Evolutionary conservation across 2,888 invertebrate species (phyloP).

Genomic region (Mythimna impura): DNA sequence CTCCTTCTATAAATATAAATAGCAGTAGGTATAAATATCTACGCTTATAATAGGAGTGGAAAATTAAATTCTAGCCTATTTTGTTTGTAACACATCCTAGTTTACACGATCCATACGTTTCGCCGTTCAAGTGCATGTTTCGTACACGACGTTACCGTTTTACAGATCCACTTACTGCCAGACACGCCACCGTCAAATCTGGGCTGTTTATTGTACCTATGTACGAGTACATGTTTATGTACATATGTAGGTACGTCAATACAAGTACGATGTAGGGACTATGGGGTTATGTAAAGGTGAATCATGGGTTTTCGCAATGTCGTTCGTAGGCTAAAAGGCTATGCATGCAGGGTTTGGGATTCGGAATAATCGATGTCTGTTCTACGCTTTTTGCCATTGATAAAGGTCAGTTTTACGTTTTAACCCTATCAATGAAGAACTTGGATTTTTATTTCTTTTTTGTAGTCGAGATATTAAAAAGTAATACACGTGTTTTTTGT

Average conservation of each 20-base stretch:
- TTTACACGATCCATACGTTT: constrained; percentile 33
- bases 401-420: too few relatives aligned
- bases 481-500: too few relatives aligned
- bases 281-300: constrained; percentile 41
- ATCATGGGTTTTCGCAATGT: constrained; percentile 33
- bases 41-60: too few relatives aligned
- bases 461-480: too few relatives aligned
- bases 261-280: constrained; percentile 1
- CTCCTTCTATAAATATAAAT: too few relatives aligned
- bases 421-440: too few relatives aligned
- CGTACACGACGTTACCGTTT: constrained; percentile 28
- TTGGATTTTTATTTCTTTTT: too few relatives aligned
- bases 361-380: background rate
- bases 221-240: background rate
- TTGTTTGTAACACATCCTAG: constrained; percentile 9
- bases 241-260: background rate
- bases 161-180: constrained; percentile 48
- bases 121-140: constrained; percentile 36
- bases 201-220: constrained; percentile 11
- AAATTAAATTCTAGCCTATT: constrained; percentile 25
- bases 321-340: constrained; percentile 5
- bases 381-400: background rate
- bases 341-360: constrained; percentile 4
- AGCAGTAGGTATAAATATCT: too few relatives aligned
- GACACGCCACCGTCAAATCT: constrained; percentile 39